A percentile compares a stretch with the other conserved stretches of the same genome.
These are phyloP conservation scores for Graptemys geographica DNA, from an alignment of 2,797 vertebrate genomes.

Conservation along the genomic window DNA sequence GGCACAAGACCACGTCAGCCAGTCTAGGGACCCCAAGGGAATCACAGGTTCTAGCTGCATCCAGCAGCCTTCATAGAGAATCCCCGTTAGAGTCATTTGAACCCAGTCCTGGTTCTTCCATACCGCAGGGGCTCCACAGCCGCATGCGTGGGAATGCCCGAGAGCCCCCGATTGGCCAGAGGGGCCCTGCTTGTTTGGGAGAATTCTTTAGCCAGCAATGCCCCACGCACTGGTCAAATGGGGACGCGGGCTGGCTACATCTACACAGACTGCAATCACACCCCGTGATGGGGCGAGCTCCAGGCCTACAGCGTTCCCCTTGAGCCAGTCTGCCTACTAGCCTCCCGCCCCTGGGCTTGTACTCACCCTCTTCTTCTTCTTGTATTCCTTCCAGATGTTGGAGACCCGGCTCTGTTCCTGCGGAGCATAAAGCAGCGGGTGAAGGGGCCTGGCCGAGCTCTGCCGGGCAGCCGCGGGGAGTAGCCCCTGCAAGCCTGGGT, in stretches of 20 bases:
- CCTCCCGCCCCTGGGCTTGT: fast-evolving
- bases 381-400: constrained; percentile 62
- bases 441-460: background rate
- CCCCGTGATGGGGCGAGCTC: too few relatives aligned
- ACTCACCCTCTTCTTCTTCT: constrained; percentile 83
- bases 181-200: too few relatives aligned
- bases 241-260: too few relatives aligned
- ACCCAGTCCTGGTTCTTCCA: background rate
- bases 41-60: background rate
- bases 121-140: background rate
- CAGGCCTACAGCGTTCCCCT: background rate
- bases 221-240: too few relatives aligned
- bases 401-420: constrained; percentile 76
- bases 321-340: background rate
- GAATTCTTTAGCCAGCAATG: too few relatives aligned
- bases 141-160: background rate
- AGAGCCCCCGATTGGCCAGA: too few relatives aligned
- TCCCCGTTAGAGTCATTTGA: background rate
- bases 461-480: too few relatives aligned
- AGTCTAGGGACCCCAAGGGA: background rate
- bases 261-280: too few relatives aligned
- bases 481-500: too few relatives aligned
- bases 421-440: background rate
- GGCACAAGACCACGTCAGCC: background rate
- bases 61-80: background rate